phyloP scores from a whole-genome alignment of 1,140 invertebrate genomes.

The Zaprionus gabonicus region DNA sequence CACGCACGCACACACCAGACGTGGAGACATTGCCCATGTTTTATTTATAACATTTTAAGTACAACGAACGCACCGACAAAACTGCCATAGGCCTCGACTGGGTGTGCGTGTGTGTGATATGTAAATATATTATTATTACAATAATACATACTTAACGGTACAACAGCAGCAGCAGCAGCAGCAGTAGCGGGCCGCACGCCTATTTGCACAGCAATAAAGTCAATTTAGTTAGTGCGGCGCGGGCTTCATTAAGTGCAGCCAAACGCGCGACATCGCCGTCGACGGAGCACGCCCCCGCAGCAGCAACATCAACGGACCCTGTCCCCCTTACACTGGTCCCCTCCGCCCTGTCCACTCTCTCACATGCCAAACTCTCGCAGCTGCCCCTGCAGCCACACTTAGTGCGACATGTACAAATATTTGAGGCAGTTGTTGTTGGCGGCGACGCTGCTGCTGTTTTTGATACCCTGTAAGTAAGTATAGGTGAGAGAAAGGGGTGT shows the following conservation, averaged over 20 bases:
- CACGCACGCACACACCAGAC: background rate
- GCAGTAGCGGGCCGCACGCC: slow-evolving; percentile 41
- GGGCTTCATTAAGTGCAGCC: slow-evolving; percentile 77
- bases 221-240: slow-evolving; percentile 69
- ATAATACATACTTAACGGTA: slow-evolving; percentile 74
- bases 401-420: slow-evolving; percentile 58
- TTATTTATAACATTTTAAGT: slow-evolving; percentile 77
- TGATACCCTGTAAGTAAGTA: background rate
- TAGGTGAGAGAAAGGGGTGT: background rate
- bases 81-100: slow-evolving; percentile 50
- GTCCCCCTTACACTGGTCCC: background rate
- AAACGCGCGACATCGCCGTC: slow-evolving; percentile 66
- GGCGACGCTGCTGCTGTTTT: slow-evolving; percentile 10
- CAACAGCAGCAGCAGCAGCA: slow-evolving; percentile 21
- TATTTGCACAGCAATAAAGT: slow-evolving; percentile 80
- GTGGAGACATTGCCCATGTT: slow-evolving; percentile 56
- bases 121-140: slow-evolving; percentile 71
- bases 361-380: background rate
- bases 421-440: slow-evolving; percentile 31
- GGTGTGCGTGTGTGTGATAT: slow-evolving; percentile 22
- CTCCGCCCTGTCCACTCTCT: background rate
- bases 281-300: slow-evolving; percentile 29
- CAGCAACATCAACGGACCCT: background rate
- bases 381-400: slow-evolving; percentile 47
- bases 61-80: slow-evolving; percentile 65